Evolutionary conservation across 1,140 invertebrate genomes (phyloP).

Genomic region (Archivesica marissinica): DNA sequence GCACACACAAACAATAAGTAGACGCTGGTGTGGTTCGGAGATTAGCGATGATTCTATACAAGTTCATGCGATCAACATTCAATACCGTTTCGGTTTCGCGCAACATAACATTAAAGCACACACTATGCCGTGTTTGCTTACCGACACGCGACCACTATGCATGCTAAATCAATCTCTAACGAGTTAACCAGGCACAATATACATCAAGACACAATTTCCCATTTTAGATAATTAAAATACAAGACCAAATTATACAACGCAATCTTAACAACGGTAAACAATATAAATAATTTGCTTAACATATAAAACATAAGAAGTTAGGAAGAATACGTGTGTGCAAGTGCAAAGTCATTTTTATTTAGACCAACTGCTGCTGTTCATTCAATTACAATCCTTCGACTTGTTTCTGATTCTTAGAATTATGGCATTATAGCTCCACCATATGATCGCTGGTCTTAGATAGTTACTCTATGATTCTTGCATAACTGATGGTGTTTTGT

Average conservation of each 20-base stretch:
- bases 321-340: no score
- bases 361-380: no score
- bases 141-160: conserved; percentile 17
- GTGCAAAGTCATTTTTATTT: no score
- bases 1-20: neutral
- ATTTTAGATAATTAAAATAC: conserved; percentile 55
- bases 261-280: conserved; percentile 52
- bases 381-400: no score
- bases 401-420: no score
- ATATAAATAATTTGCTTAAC: conserved; percentile 39
- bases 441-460: no score
- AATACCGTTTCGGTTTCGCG: conserved; percentile 7
- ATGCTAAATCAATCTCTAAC: conserved; percentile 31
- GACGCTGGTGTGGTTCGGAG: neutral
- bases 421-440: no score
- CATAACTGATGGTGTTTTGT: no score
- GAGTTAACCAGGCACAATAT: neutral
- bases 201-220: conserved; percentile 25
- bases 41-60: neutral
- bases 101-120: conserved; percentile 17
- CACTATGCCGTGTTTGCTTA: conserved; percentile 9
- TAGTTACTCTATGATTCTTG: no score
- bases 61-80: neutral
- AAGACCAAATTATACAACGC: conserved; percentile 26
- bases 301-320: neutral